Base-by-base conservation (phyloP, 2,797 vertebrate species). In the Sciaenops ocellatus region DNA sequence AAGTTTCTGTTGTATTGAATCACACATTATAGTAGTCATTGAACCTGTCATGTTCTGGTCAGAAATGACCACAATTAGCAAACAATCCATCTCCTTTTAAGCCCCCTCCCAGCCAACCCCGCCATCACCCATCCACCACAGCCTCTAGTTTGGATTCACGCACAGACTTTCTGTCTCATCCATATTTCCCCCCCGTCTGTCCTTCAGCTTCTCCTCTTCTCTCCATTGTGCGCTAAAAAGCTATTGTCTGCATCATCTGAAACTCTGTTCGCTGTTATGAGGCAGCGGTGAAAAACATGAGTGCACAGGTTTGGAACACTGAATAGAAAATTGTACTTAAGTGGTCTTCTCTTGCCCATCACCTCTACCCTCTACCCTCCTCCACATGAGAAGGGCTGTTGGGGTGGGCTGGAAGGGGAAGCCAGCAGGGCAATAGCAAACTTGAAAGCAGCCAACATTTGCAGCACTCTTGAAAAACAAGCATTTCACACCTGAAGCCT, bases 401-500 rank as follows among this genome's bases (percentile, higher is more conserved):
- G 92, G 95, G 95, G 94, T 92, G 93, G 93, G 93, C 93, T 94
- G 92, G 64, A 78, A 92, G 93, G 93, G 93, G 92, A 93, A 90
- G 87, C 90, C 91, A 89, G 90, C 84, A 88, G 94, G 94, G 91
- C 94, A 95, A 94, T 91, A 93, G 94, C 93, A 94, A 96, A 96
- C 95, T 97, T 99, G 97, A 99, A 99, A 99, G 97, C 97, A 96
- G 95, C 97, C 96, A 96, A 97, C 96, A 97, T 94, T 97, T 97
- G 96, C 97, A 97, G 97, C 95, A 96, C 98, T 98, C 98, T 99
- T 97, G 95, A 98, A 97, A 97, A 95, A 97, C 96, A 97, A 99
- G 97, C 96, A 96, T 97, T 99, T 99, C 97, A 98, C 98, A 99
- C 98, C 98, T 99, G 98, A 99, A 99, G 96, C 97, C 96, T 97